These are phyloP conservation scores for Bufo gargarizans DNA, from an alignment of 2,113 vertebrate genomes.

Conservation along the genomic window DNA sequence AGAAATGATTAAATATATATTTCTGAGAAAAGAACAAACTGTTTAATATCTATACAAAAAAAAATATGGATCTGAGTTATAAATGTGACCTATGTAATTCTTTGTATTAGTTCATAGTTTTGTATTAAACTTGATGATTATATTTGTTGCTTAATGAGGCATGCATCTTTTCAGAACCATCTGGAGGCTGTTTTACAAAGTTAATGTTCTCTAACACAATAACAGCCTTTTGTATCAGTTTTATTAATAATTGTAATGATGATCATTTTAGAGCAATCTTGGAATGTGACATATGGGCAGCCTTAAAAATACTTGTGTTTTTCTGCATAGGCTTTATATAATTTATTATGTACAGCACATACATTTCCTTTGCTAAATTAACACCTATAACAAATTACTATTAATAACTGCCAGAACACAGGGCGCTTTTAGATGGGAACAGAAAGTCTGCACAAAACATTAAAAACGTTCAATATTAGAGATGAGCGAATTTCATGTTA, in stretches of 20 bases:
- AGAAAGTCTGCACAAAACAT: background rate
- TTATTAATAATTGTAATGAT: slow-evolving; percentile 52
- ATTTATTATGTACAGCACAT: slow-evolving; percentile 2
- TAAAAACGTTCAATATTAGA: background rate
- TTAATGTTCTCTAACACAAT: slow-evolving; percentile 46
- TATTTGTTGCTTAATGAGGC: slow-evolving; percentile 52
- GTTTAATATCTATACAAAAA: background rate
- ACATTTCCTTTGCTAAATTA: background rate
- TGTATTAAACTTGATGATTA: slow-evolving; percentile 38
- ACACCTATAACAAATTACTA: background rate
- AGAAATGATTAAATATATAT: slow-evolving; percentile 4
- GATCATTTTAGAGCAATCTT: slow-evolving; percentile 4
- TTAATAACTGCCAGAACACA: background rate
- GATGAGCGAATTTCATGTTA: too few species aligned
- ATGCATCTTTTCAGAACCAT: slow-evolving; percentile 46
- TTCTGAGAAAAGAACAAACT: slow-evolving; percentile 33
- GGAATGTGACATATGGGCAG: slow-evolving; percentile 1
- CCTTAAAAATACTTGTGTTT: slow-evolving; percentile 9
- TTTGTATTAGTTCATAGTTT: slow-evolving; percentile 30
- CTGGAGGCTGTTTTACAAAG: slow-evolving; percentile 48
- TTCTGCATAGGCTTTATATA: background rate
- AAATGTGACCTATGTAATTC: slow-evolving; percentile 43
- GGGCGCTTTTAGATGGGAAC: background rate
- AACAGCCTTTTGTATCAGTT: slow-evolving; percentile 41
- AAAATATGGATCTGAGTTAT: slow-evolving; percentile 8